Evolutionary conservation across 2,797 vertebrate genomes (phyloP).

Genomic region (Sphaeramia orbicularis): DNA sequence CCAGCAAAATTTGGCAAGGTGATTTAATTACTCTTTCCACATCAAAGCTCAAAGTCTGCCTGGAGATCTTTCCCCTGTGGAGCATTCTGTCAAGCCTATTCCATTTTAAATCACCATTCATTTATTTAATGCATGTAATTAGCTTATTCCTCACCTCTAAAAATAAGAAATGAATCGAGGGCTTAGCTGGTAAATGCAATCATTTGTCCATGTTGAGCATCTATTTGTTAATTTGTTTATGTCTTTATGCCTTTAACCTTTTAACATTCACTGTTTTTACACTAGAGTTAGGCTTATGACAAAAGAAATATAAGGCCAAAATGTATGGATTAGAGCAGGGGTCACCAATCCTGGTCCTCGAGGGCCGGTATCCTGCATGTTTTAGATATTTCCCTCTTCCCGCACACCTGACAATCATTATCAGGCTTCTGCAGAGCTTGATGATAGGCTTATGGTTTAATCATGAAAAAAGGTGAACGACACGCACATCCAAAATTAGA

Average conservation of each 20-base stretch:
- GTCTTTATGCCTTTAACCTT: neutral
- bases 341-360: too few species aligned
- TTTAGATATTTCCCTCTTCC: too few species aligned
- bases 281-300: too few species aligned
- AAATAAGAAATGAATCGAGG: conserved; percentile 40
- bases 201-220: conserved; percentile 21
- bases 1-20: conserved; percentile 52
- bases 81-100: conserved; percentile 45
- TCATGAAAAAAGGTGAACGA: too few species aligned
- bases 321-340: too few species aligned
- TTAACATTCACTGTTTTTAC: too few species aligned
- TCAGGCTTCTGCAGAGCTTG: too few species aligned
- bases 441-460: too few species aligned
- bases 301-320: too few species aligned
- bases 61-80: conserved; percentile 45
- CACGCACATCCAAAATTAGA: too few species aligned
- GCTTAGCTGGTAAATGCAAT: conserved; percentile 18
- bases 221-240: neutral
- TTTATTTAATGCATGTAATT: conserved; percentile 57
- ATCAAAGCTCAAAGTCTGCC: conserved; percentile 66
- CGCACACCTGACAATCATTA: too few species aligned
- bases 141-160: conserved; percentile 50
- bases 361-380: too few species aligned
- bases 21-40: conserved; percentile 67
- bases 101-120: conserved; percentile 56